Conservation (phyloP, 2,113 vertebrate genomes). For the Tetraodon nigroviridis region DNA sequence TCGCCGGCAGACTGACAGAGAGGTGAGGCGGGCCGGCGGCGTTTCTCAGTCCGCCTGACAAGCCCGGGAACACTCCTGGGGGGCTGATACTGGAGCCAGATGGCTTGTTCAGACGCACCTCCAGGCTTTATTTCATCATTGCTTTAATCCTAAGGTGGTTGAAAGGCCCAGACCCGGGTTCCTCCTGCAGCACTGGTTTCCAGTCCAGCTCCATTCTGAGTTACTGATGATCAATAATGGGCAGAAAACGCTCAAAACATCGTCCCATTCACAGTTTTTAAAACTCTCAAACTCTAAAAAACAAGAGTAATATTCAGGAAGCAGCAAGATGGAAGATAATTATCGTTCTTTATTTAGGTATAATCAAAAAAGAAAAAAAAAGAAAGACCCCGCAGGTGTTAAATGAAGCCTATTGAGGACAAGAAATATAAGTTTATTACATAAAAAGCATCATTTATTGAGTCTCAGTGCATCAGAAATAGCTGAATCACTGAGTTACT, state of each 20-base stretch:
- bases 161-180: too few relatives aligned
- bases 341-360: background rate
- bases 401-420: conserved; percentile 25
- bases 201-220: too few relatives aligned
- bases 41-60: background rate
- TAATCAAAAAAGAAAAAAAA: background rate
- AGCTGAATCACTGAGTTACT: conserved; percentile 22
- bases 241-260: too few relatives aligned
- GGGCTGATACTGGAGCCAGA: background rate
- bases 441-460: conserved; percentile 18
- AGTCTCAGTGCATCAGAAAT: conserved; percentile 27
- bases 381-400: conserved; percentile 13
- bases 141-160: too few relatives aligned
- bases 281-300: background rate
- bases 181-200: too few relatives aligned
- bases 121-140: background rate
- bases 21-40: conserved; percentile 9
- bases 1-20: conserved; percentile 18
- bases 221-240: too few relatives aligned
- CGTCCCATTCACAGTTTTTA: too few relatives aligned
- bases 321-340: background rate
- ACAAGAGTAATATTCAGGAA: background rate
- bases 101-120: background rate
- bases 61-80: background rate
- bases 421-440: background rate